A percentile compares a stretch with the other conserved stretches of the same genome.
phyloP scores from a whole-genome alignment of 2,888 invertebrate genomes.

The Morpho deidamia region DNA sequence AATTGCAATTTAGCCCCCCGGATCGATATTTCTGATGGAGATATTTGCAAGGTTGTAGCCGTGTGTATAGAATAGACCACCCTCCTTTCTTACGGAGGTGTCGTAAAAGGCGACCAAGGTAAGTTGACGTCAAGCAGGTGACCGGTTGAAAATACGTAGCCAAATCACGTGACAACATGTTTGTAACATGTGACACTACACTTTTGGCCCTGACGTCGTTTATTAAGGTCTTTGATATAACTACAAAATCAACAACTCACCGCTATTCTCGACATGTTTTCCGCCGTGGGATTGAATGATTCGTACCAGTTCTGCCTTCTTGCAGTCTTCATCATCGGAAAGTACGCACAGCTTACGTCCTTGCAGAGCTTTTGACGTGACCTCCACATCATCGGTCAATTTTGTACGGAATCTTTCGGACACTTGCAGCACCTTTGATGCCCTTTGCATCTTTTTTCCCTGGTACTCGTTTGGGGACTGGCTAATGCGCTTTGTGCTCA shows the following conservation, averaged over 20 bases:
- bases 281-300: conserved; percentile 58
- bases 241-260: conserved; percentile 32
- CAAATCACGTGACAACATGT: too few species aligned
- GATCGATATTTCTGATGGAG: too few species aligned
- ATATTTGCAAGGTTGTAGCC: too few species aligned
- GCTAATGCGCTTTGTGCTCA: conserved; percentile 46
- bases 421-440: conserved; percentile 40
- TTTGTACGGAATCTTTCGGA: conserved; percentile 45
- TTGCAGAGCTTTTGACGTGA: conserved; percentile 45
- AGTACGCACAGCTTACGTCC: conserved; percentile 52
- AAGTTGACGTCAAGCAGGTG: too few species aligned
- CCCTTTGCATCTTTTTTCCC: conserved; percentile 33
- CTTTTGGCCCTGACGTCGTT: too few species aligned
- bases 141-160: too few species aligned
- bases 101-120: too few species aligned
- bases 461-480: conserved; percentile 36
- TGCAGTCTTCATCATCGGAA: conserved; percentile 54
- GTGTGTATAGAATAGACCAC: too few species aligned
- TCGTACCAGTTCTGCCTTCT: conserved; percentile 40
- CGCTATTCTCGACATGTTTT: conserved; percentile 49
- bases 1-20: too few species aligned
- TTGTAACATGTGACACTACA: too few species aligned
- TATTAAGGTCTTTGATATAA: too few species aligned
- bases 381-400: conserved; percentile 30
- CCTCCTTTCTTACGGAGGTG: too few species aligned